These are phyloP conservation scores for Platycheirus albimanus DNA, from an alignment of 2,888 invertebrate genomes.

Conservation along the genomic window DNA sequence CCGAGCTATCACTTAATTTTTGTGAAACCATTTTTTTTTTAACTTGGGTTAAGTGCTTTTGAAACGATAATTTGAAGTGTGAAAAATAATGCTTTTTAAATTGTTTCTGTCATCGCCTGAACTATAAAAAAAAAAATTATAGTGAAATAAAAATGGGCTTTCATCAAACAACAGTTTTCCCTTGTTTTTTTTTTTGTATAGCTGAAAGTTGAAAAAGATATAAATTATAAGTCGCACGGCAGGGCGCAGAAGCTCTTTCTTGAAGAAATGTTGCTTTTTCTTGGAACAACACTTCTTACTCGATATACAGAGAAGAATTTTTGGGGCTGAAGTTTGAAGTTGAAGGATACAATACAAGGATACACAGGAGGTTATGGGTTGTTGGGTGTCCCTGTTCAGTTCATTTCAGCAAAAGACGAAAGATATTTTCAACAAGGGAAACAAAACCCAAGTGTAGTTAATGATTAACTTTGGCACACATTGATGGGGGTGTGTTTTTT, in stretches of 20 bases:
- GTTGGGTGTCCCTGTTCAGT: too few relatives aligned
- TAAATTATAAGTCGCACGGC: not conserved
- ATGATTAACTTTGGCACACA: too few relatives aligned
- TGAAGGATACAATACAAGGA: too few relatives aligned
- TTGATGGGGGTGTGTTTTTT: too few relatives aligned
- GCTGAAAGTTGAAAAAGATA: not conserved
- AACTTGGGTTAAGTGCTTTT: constrained; percentile 14
- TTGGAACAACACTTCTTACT: not conserved
- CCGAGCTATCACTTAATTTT: not conserved
- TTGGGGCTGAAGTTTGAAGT: too few relatives aligned
- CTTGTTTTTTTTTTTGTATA: not conserved
- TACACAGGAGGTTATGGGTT: too few relatives aligned
- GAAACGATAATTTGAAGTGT: not conserved
- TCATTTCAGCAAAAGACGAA: too few relatives aligned
- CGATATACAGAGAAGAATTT: not conserved
- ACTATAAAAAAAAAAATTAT: not conserved
- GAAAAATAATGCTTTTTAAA: not conserved
- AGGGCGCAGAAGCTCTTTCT: constrained; percentile 31
- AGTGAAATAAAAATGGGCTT: not conserved
- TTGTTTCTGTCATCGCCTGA: constrained; percentile 9
- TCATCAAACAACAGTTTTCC: constrained; percentile 10
- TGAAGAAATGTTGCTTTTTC: not conserved
- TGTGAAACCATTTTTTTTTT: not conserved
- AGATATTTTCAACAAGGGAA: too few relatives aligned
- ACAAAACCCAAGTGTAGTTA: too few relatives aligned